Percentiles rank a stretch among this genome's conserved stretches.
phyloP scores from a whole-genome alignment of 2,113 vertebrate genomes.

The Dromaius novaehollandiae region DNA sequence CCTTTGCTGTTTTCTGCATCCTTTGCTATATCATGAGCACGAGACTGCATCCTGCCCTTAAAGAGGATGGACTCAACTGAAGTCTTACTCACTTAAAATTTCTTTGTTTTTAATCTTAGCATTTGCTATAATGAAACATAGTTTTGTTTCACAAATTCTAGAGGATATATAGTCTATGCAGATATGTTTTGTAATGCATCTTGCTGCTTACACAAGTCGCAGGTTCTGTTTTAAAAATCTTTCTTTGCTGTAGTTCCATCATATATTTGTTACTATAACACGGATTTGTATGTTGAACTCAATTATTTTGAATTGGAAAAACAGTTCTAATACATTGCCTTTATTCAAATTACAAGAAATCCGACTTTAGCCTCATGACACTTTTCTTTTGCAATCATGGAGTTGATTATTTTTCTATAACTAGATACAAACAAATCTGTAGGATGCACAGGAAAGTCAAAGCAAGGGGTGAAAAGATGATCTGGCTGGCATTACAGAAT shows the following conservation, averaged over 20 bases:
- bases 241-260: background rate
- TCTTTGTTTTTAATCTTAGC: background rate
- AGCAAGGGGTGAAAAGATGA: background rate
- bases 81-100: background rate
- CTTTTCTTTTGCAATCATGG: background rate
- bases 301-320: background rate
- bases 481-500: background rate
- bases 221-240: background rate
- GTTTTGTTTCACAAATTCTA: background rate
- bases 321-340: background rate
- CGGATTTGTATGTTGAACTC: background rate
- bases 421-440: background rate
- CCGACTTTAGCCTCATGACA: background rate
- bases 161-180: background rate
- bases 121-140: background rate
- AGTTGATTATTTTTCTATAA: background rate
- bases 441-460: background rate
- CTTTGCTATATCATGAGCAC: background rate
- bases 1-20: background rate
- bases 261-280: background rate
- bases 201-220: background rate
- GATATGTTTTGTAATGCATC: background rate
- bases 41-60: background rate
- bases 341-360: background rate
- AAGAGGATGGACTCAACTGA: background rate